Evolutionary conservation across 2,113 vertebrate species (phyloP), one percentile per base, ranked within the genome.

Genomic region (Melanostigma gelatinosum): DNA sequence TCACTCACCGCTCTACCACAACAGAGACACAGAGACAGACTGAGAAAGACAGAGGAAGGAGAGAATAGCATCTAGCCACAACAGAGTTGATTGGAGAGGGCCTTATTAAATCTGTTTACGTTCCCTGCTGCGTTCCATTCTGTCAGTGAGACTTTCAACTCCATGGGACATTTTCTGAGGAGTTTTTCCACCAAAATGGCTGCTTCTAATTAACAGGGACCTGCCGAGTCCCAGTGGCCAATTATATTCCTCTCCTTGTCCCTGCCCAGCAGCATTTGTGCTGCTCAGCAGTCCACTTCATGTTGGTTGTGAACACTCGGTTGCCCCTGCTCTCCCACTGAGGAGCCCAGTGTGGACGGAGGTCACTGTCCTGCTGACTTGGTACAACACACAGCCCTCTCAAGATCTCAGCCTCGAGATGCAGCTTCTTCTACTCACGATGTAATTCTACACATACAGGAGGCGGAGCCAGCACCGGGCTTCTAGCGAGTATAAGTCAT

Each of bases 81-180:
- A 91, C 84, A 88, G 86, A 90, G 88, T 77, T 92, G 91, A 93
- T 90, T 92, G 89, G 85, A 90, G 84, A 84, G 85, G 77, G 81
- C 88, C 91, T 91, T 93, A 95, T 94, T 93, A 93, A 92, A 92
- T 89, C 85, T 93, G 91, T 93, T 93, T 93, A 92, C 90, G 80
- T 89, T 91, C 90, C 90, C 91, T 86, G 90, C 93, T 93, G 91
- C 74, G 92, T 79, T 87, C 80, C 88, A 89, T 93, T 94, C 91
- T 94, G 89, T 91, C 90, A 85, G 88, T 78, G 88, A 90, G 87
- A 89, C 91, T 94, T 93, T 91, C 80, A 92, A 92, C 91, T 92
- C 91, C 74, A 89, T 86, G 83, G 89, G 94, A 94, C 63, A 73
- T 84, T 86, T 90, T 90, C 87, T 85, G 85, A 92, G 85, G 90